These are phyloP conservation scores for Phallusia fumigata DNA, from an alignment of 23 tunicate species.

Conservation along the genomic window DNA sequence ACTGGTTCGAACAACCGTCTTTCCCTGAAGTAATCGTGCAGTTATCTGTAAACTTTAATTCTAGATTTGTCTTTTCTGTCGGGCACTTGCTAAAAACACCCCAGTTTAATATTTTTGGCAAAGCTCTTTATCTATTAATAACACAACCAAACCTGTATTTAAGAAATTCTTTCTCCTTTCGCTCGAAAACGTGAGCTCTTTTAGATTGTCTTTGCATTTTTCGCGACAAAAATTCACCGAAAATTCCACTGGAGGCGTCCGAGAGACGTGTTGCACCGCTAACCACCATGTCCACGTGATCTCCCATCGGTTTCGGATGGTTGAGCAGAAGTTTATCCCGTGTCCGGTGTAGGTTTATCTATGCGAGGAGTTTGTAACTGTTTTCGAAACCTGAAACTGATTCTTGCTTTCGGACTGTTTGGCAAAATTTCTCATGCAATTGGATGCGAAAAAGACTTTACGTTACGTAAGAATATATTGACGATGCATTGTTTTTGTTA, in stretches of 20 bases:
- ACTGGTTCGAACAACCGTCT: too few relatives aligned
- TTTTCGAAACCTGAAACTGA: background rate
- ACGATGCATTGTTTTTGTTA: too few relatives aligned
- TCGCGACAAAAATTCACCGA: slow-evolving; percentile 25
- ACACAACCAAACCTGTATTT: slow-evolving; percentile 28
- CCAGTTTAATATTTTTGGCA: too few relatives aligned
- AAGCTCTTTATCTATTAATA: too few relatives aligned
- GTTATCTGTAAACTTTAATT: too few relatives aligned
- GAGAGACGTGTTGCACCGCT: slow-evolving; percentile 25
- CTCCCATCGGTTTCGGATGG: slow-evolving; percentile 13
- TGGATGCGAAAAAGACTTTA: too few relatives aligned
- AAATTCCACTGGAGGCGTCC: slow-evolving; percentile 15
- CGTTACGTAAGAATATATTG: too few relatives aligned
- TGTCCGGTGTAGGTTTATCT: slow-evolving; percentile 31
- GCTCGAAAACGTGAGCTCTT: background rate
- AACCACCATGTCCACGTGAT: slow-evolving; percentile 46
- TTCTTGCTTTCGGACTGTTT: too few relatives aligned
- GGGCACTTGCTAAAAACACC: too few relatives aligned
- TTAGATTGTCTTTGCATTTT: background rate
- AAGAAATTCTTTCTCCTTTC: slow-evolving; percentile 9
- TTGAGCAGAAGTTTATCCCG: slow-evolving; percentile 15
- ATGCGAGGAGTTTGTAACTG: background rate
- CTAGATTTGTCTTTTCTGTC: too few relatives aligned
- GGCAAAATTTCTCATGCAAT: too few relatives aligned
- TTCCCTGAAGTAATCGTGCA: too few relatives aligned